Evolutionary conservation across 2,797 vertebrate genomes (phyloP), one percentile per base, ranked within the genome.

Genomic region (Chelmon rostratus): DNA sequence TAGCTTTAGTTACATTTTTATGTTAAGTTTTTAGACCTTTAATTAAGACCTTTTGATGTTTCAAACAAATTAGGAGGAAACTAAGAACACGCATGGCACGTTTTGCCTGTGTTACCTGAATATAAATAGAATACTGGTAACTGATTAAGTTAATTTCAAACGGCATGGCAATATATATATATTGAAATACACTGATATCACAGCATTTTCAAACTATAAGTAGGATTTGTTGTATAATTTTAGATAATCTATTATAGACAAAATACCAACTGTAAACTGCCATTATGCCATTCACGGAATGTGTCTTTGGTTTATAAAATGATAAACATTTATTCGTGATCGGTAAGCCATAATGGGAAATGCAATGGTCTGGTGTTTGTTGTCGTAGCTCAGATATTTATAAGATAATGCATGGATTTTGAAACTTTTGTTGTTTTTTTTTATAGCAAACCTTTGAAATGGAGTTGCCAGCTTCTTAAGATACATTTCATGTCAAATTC

Each of bases 401-500:
- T 52, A 25, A 52, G 53, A 52, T 46, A 35, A 50, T 0, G 1
- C 52, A 66, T 38, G 15, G 6, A 18, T 46, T 6, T 73, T 58
- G 19, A 44, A 44, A 8, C 12, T 13, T 64, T 35, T 16, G 28
- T 40, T 40, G 8, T 8, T 11, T 7, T 10, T 35, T 42, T 50
- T 61, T 61, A 25, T 15, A 47, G 13, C 49, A 18, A 57, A 65
- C 16, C 5, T 53, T 61, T 46, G 38, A 62, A 73, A 56, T 37
- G 1, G 8, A 37, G 46, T 59, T 66, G 21, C 21, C 0, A 0
- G 5, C 8, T 58, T 38, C n/a, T 57, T 2, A 15, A 23, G 13
- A 50, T 42, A 38, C 0, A 31, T 69, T 56, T 44, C 16, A 28
- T 37, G 18, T 53, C 19, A 53, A 52, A 65, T 9, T 11, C 19